Evolutionary conservation across 2,888 invertebrate species (phyloP).

Genomic region (Rambutsinella grinnellia): DNA sequence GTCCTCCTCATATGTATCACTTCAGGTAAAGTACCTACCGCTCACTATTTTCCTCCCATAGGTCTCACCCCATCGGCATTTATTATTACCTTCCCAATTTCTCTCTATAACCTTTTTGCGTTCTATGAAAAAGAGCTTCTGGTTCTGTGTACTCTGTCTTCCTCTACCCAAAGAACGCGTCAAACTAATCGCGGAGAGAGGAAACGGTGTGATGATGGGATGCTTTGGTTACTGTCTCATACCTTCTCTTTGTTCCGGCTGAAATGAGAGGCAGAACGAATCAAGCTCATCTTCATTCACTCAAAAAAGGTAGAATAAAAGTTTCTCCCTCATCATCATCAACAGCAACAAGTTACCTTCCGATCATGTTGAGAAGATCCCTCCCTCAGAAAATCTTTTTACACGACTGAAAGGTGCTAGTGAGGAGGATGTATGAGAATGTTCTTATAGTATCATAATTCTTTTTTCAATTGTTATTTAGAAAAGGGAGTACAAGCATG

Average conservation of each 20-base stretch:
- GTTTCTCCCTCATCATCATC: neutral
- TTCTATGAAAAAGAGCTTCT: no score
- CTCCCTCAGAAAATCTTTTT: slow-evolving; percentile 22
- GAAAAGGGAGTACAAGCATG: slow-evolving; percentile 2
- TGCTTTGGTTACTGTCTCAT: neutral
- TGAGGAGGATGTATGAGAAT: slow-evolving; percentile 37
- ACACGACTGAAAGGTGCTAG: slow-evolving; percentile 38
- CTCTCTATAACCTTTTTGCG: no score
- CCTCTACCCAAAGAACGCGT: slow-evolving; percentile 5
- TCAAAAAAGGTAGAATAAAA: neutral
- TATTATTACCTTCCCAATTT: no score
- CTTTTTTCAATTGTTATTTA: no score
- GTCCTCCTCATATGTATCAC: slow-evolving; percentile 8
- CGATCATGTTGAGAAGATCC: slow-evolving; percentile 24
- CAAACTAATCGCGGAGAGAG: slow-evolving; percentile 6
- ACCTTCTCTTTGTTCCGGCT: neutral
- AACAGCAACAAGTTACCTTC: neutral
- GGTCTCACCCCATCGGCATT: slow-evolving; percentile 17
- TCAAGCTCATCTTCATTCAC: neutral
- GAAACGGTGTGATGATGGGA: slow-evolving; percentile 2
- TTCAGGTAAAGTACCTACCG: slow-evolving; percentile 25
- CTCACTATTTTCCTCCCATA: neutral
- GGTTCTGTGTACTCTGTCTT: slow-evolving; percentile 16
- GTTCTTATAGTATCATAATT: no score
- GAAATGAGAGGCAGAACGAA: neutral